Evolutionary conservation across 1,140 invertebrate genomes (phyloP).

Genomic region (Papilio polytes): DNA sequence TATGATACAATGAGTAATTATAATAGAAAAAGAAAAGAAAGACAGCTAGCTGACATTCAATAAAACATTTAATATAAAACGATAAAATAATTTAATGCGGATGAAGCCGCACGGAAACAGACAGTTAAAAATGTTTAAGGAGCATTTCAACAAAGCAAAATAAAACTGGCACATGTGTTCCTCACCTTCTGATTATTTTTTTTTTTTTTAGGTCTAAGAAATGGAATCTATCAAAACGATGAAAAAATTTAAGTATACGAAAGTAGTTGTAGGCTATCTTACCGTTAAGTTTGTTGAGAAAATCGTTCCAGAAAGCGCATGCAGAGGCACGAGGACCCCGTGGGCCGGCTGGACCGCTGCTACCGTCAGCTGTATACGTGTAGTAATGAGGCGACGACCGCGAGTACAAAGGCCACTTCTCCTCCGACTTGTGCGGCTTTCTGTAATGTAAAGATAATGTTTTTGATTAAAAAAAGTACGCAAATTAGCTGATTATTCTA

Average conservation of each 20-base stretch:
- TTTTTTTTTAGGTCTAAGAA: too few species aligned
- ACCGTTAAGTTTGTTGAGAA: constrained; percentile 93
- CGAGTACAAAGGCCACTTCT: constrained; percentile 95
- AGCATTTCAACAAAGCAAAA: not conserved
- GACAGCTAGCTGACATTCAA: too few species aligned
- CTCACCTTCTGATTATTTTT: too few species aligned
- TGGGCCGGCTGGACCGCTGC: constrained; percentile 87
- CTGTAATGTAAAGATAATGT: constrained; percentile 82
- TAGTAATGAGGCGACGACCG: constrained; percentile 94
- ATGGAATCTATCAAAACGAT: not conserved
- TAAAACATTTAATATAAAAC: too few species aligned
- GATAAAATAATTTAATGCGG: too few species aligned
- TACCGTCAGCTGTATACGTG: constrained; percentile 92
- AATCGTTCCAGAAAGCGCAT: constrained; percentile 98
- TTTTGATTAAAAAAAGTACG: not conserved
- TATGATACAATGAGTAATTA: too few species aligned
- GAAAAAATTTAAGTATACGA: not conserved
- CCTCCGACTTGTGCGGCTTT: constrained; percentile 91
- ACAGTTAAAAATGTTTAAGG: too few species aligned
- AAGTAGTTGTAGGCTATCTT: constrained; percentile 52
- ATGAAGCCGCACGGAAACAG: too few species aligned
- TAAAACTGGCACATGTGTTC: not conserved
- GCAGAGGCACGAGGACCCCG: constrained; percentile 93
- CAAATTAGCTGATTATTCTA: not conserved
- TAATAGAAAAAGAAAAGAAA: too few species aligned